phyloP scores from a whole-genome alignment of 2,113 vertebrate genomes.

The Galeopterus variegatus region DNA sequence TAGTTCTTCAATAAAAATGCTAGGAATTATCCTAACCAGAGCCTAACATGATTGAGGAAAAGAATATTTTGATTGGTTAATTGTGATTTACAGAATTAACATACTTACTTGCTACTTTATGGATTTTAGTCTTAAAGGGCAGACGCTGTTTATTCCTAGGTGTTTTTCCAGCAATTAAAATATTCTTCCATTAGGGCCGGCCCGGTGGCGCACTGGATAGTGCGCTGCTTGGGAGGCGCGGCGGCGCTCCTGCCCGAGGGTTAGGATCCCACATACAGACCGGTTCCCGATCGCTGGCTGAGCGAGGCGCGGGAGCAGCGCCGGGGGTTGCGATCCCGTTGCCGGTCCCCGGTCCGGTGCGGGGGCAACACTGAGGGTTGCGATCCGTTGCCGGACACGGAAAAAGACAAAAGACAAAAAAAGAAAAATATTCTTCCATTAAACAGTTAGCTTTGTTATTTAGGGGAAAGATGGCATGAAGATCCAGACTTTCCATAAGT shows the following conservation, averaged over 20 bases:
- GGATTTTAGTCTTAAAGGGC: neutral
- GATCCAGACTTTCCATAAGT: neutral
- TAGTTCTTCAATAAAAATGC: neutral
- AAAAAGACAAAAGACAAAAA: too few relatives aligned
- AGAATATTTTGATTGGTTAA: neutral
- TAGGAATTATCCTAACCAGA: neutral
- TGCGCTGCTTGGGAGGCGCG: too few relatives aligned
- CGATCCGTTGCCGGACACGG: too few relatives aligned
- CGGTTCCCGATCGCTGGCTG: too few relatives aligned
- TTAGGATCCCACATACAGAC: too few relatives aligned
- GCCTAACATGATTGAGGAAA: neutral
- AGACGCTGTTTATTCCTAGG: neutral
- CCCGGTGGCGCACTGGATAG: too few relatives aligned
- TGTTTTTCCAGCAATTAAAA: conserved; percentile 25
- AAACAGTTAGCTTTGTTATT: neutral
- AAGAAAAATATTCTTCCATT: neutral
- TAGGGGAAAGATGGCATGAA: neutral
- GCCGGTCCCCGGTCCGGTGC: too few relatives aligned
- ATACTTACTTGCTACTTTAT: neutral
- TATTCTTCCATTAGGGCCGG: neutral
- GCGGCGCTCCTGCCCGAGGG: too few relatives aligned
- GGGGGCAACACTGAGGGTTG: too few relatives aligned
- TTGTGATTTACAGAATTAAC: neutral
- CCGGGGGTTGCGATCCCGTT: too few relatives aligned
- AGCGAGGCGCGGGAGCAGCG: too few relatives aligned